Conservation (phyloP, 2,113 vertebrate species). For the Climacteris rufus region DNA sequence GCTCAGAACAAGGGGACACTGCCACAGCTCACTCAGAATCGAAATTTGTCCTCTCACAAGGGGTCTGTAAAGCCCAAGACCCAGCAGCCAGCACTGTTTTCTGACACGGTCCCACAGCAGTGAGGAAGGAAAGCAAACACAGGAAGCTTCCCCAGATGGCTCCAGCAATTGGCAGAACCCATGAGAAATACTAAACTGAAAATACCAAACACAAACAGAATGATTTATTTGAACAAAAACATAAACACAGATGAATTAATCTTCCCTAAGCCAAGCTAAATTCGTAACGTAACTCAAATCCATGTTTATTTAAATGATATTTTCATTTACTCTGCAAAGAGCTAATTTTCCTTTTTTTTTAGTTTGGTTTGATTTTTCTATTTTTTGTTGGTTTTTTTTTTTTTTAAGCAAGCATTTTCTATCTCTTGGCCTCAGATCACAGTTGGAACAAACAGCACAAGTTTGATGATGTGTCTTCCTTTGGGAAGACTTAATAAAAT, state of each 20-base stretch:
- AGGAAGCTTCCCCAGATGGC: neutral
- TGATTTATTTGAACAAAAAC: neutral
- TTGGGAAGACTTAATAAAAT: neutral
- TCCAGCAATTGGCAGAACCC: neutral
- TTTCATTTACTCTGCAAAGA: neutral
- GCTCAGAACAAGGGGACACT: neutral
- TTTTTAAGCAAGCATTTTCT: neutral
- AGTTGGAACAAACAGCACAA: neutral
- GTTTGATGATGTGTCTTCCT: neutral
- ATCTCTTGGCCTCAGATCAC: neutral
- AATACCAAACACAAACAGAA: neutral
- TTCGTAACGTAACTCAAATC: neutral
- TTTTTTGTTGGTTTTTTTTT: neutral
- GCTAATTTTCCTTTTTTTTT: neutral
- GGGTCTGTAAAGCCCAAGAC: neutral
- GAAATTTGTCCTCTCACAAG: too few species aligned
- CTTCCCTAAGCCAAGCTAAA: slow-evolving; percentile 22
- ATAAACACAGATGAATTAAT: neutral
- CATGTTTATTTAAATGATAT: neutral
- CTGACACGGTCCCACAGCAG: neutral
- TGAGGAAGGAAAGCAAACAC: neutral
- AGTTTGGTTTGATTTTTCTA: neutral
- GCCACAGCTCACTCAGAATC: neutral
- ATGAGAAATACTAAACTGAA: neutral
- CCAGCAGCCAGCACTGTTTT: neutral